phyloP scores from a whole-genome alignment of 2,888 invertebrate species.

The Cyaniris semiargus region DNA sequence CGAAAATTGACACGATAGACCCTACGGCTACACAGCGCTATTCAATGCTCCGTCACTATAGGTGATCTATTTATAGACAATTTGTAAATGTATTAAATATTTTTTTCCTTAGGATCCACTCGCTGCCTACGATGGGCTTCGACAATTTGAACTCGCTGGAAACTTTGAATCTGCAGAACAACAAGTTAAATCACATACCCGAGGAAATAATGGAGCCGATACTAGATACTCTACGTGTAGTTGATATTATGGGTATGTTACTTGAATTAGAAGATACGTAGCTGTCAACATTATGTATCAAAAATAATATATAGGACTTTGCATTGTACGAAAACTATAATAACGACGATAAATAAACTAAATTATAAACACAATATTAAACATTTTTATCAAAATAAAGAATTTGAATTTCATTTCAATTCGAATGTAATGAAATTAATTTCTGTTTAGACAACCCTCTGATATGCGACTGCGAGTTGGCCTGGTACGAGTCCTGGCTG shows the following conservation, averaged over 20 bases:
- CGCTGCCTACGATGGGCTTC: constrained; percentile 90
- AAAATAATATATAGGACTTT: too few species aligned
- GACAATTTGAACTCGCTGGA: constrained; percentile 94
- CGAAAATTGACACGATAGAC: too few species aligned
- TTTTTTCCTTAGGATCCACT: constrained; percentile 84
- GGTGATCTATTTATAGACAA: too few species aligned
- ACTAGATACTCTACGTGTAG: constrained; percentile 90
- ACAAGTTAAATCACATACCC: constrained; percentile 89
- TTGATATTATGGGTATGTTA: constrained; percentile 91
- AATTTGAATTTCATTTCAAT: too few species aligned
- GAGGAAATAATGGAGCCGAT: constrained; percentile 95
- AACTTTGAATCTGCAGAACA: constrained; percentile 92
- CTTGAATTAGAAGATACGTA: not conserved
- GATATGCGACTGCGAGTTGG: constrained; percentile 91
- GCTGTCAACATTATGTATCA: too few species aligned
- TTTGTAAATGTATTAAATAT: not conserved
- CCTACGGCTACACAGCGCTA: too few species aligned
- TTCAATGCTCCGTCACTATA: too few species aligned
- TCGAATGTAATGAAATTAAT: not conserved
- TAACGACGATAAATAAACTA: too few species aligned
- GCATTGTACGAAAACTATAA: too few species aligned
- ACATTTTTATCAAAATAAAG: too few species aligned
- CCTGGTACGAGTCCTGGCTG: constrained; percentile 93
- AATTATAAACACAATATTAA: too few species aligned
- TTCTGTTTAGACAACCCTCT: constrained; percentile 88